A percentile compares a stretch with the other conserved stretches of the same genome.
phyloP scores from a whole-genome alignment of 2,888 invertebrate species.

The Apodemia duryi region DNA sequence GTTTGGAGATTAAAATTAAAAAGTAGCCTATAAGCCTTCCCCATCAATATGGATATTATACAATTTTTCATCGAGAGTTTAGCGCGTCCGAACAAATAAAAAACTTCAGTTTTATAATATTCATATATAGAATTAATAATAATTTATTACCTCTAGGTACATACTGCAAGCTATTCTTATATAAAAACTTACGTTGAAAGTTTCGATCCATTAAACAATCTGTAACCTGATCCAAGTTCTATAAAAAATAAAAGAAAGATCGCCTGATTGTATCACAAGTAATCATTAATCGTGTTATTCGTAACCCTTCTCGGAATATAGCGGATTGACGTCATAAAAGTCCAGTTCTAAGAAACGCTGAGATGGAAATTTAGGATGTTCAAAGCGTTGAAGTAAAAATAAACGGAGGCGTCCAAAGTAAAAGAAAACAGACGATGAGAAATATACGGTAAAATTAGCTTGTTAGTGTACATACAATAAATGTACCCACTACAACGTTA shows the following conservation, averaged over 20 bases:
- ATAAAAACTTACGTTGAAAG: neutral
- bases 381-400: constrained; percentile 45
- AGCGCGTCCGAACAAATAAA: no score
- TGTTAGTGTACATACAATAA: constrained; percentile 3
- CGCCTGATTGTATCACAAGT: constrained; percentile 15
- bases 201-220: neutral
- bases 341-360: constrained; percentile 50
- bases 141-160: no score
- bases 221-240: neutral
- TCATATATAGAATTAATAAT: no score
- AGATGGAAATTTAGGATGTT: constrained; percentile 45
- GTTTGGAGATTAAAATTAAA: no score
- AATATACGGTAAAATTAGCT: constrained; percentile 23
- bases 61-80: no score
- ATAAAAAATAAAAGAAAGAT: neutral
- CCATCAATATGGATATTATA: no score
- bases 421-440: constrained; percentile 28
- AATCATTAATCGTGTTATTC: constrained; percentile 33
- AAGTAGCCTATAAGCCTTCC: no score
- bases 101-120: no score
- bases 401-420: constrained; percentile 37
- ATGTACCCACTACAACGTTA: neutral
- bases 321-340: constrained; percentile 58
- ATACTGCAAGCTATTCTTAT: neutral
- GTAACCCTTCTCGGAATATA: constrained; percentile 46